Evolutionary conservation across 2,113 vertebrate genomes (phyloP).

Genomic region (Gadus macrocephalus): DNA sequence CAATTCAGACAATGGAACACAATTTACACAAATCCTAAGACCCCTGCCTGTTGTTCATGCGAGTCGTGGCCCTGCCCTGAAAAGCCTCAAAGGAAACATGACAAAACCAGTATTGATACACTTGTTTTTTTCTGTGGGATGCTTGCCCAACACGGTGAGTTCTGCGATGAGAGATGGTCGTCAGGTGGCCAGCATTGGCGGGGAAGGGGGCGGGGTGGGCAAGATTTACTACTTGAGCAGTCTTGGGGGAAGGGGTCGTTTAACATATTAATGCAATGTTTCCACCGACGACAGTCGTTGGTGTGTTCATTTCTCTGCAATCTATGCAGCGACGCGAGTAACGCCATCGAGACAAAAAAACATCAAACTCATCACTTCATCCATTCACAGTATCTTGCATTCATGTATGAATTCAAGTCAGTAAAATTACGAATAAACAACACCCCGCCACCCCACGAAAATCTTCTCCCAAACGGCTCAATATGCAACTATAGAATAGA

Average conservation of each 20-base stretch:
- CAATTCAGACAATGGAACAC: too few species aligned
- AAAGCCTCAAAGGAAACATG: too few species aligned
- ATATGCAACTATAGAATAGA: background rate
- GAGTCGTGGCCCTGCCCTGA: too few species aligned
- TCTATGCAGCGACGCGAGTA: too few species aligned
- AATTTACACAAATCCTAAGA: too few species aligned
- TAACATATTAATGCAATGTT: conserved; percentile 25
- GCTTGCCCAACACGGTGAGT: too few species aligned
- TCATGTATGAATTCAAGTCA: conserved; percentile 13
- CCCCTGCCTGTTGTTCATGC: too few species aligned
- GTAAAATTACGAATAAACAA: conserved; percentile 12
- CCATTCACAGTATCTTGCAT: background rate
- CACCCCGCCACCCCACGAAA: background rate
- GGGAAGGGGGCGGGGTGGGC: conserved; percentile 19
- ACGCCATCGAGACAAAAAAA: too few species aligned
- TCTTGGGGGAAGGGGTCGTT: conserved; percentile 16
- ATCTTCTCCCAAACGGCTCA: background rate
- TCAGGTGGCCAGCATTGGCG: background rate
- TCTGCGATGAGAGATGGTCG: background rate
- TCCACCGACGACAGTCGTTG: too few species aligned
- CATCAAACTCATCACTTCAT: background rate
- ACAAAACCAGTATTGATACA: too few species aligned
- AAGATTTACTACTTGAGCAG: conserved; percentile 46
- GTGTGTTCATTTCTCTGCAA: too few species aligned
- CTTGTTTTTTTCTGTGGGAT: too few species aligned